phyloP scores from a whole-genome alignment of 2,797 vertebrate genomes.

The Macroramphosus scolopax region DNA sequence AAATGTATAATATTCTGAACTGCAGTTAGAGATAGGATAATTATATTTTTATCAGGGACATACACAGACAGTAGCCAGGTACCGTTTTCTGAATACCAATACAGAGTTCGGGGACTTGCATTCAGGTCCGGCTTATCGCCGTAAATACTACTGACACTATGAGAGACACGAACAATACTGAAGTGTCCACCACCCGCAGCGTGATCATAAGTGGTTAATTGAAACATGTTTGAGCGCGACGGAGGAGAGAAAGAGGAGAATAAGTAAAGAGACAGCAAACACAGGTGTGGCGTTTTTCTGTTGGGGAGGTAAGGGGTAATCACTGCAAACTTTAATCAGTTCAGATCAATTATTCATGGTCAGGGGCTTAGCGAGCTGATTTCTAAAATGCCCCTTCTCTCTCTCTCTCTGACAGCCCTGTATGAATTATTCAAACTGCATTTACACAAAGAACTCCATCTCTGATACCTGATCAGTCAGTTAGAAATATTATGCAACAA shows the following conservation, averaged over 20 bases:
- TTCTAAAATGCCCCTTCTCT: constrained; percentile 74
- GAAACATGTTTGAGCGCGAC: constrained; percentile 49
- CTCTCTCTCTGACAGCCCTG: constrained; percentile 67
- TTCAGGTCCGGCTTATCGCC: constrained; percentile 9
- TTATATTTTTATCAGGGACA: constrained; percentile 34
- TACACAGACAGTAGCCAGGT: neutral
- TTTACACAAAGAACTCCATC: constrained; percentile 83
- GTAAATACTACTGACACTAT: constrained; percentile 12
- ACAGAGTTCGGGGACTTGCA: constrained; percentile 13
- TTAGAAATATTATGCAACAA: constrained; percentile 81
- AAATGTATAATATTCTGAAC: constrained; percentile 34
- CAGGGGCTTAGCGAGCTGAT: constrained; percentile 78
- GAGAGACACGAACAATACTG: constrained; percentile 3
- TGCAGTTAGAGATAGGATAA: constrained; percentile 23
- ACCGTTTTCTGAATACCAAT: constrained; percentile 37
- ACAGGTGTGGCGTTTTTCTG: constrained; percentile 79
- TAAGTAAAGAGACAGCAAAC: constrained; percentile 74
- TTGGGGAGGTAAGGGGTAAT: constrained; percentile 78
- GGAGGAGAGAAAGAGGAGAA: constrained; percentile 42
- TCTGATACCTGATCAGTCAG: constrained; percentile 80
- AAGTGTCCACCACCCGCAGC: constrained; percentile 12
- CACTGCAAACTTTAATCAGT: constrained; percentile 85
- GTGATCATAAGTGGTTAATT: constrained; percentile 35
- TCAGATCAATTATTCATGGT: constrained; percentile 85
- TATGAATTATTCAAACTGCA: constrained; percentile 83